Evolutionary conservation across 1,140 invertebrate species (phyloP).

Genomic region (Drosophila carrolli): DNA sequence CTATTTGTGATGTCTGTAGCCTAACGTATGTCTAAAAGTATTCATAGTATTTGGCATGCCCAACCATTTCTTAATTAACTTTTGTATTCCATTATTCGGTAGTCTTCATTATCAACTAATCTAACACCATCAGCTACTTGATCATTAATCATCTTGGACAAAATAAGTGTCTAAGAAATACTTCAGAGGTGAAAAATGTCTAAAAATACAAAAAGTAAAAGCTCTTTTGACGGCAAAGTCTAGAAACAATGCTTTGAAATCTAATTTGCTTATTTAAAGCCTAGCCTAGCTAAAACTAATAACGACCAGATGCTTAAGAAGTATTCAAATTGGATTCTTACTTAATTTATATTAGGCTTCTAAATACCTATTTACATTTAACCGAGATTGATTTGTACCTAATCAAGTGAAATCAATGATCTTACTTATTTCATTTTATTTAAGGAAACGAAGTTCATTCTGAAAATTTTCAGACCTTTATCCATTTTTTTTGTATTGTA

Average conservation of each 20-base stretch:
- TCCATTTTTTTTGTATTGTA: too few relatives aligned
- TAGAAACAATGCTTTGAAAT: neutral
- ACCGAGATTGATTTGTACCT: too few relatives aligned
- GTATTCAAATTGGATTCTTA: too few relatives aligned
- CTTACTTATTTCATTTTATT: too few relatives aligned
- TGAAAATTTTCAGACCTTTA: too few relatives aligned
- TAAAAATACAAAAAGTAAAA: neutral
- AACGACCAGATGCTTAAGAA: neutral
- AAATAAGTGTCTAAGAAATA: neutral
- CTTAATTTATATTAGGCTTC: too few relatives aligned
- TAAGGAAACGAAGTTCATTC: too few relatives aligned
- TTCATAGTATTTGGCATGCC: constrained; percentile 52
- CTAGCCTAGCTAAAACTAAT: neutral
- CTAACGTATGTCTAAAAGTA: constrained; percentile 20
- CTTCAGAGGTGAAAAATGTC: constrained; percentile 5
- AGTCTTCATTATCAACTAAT: constrained; percentile 50
- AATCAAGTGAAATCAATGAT: too few relatives aligned
- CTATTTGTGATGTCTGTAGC: constrained; percentile 17
- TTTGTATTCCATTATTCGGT: constrained; percentile 30
- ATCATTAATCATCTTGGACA: constrained; percentile 35
- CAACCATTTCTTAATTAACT: constrained; percentile 67
- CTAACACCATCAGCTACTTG: constrained; percentile 3
- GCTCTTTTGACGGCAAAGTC: neutral
- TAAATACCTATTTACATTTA: too few relatives aligned
- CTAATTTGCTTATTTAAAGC: too few relatives aligned